Evolutionary conservation across 2,888 invertebrate species (phyloP), one percentile per base, ranked within the genome.

Genomic region (Calameuta pallipes): DNA sequence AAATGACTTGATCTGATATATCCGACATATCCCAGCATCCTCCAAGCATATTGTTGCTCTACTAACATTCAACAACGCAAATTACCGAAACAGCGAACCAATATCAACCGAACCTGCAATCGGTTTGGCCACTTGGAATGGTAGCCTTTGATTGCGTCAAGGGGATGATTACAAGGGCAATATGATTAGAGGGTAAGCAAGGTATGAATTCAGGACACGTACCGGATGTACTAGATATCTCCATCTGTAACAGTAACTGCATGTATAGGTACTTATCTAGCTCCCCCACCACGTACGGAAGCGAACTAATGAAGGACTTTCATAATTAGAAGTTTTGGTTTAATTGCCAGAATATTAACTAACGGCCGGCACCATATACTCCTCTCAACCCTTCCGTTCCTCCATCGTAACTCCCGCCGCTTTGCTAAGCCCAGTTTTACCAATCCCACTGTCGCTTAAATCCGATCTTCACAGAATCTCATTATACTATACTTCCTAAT

Each of bases 311-410:
- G 86, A 86, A 86, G 85, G 87, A 85, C 87, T 86, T 85, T 83
- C 85, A 86, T 87, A 89, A 88, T 88, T 87, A 87, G 85, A 87
- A 87, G 85, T 87, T 87, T 88, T 82, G 82, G 82, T 83, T 87
- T 85, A 88, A 88, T 88, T 88, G 86, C 84, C 82, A 78, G 82
- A 80, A 83, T 82, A 80, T 83, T 85, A 83, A 82, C 84, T 87
- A 87, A 87, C 87, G 87, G 86, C 56, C 87, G 87, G 86, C 56
- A 56, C 23, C 56, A 56, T 56, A 23, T 4, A 37, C 37, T 13
- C 37, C 37, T 15, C 41, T 15, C 56, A 9, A 2, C 56, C 56
- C 23, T 9, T 84, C 83, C 80, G 80, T 33, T 81, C 80, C 77
- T 78, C 30, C 37, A 1, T 13, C 13, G 37, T 37, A 4, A 37